Conservation (phyloP, 2,113 vertebrate species). For the Neodon shergylaensis region DNA sequence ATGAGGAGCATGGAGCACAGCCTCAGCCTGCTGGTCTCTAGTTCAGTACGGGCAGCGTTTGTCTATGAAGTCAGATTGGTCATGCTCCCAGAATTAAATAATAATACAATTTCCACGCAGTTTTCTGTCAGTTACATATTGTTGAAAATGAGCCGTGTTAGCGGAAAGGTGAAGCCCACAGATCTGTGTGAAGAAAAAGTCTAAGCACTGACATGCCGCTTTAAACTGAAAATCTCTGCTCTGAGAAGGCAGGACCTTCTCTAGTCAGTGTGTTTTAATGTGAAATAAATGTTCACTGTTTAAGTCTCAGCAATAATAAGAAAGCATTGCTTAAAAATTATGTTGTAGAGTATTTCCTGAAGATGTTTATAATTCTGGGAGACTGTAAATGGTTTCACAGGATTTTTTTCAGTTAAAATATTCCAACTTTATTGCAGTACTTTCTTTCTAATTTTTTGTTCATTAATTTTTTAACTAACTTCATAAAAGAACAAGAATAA, state of each 20-base stretch:
- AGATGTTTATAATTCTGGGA: conserved; percentile 56
- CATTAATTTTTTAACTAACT: conserved; percentile 78
- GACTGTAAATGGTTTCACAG: conserved; percentile 59
- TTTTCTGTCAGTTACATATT: conserved; percentile 60
- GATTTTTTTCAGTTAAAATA: conserved; percentile 68
- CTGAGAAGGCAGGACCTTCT: neutral
- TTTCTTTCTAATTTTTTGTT: conserved; percentile 75
- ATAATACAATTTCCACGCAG: conserved; percentile 18
- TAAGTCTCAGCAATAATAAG: conserved; percentile 44
- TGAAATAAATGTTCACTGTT: conserved; percentile 47
- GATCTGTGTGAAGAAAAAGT: conserved; percentile 52
- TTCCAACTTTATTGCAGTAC: conserved; percentile 59
- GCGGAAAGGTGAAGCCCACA: conserved; percentile 57
- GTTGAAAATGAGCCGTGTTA: conserved; percentile 46
- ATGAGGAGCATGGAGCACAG: neutral
- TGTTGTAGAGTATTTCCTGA: conserved; percentile 41
- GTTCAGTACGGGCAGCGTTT: neutral
- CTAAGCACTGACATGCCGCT: neutral
- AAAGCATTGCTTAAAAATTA: conserved; percentile 56
- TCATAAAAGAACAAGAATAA: conserved; percentile 62
- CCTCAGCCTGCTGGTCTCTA: conserved; percentile 14
- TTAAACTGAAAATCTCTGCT: conserved; percentile 18
- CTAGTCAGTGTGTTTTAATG: conserved; percentile 17
- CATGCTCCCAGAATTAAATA: conserved; percentile 54
- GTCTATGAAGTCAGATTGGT: conserved; percentile 38